phyloP scores from a whole-genome alignment of 2,888 invertebrate species.

The Mythimna lalbum region DNA sequence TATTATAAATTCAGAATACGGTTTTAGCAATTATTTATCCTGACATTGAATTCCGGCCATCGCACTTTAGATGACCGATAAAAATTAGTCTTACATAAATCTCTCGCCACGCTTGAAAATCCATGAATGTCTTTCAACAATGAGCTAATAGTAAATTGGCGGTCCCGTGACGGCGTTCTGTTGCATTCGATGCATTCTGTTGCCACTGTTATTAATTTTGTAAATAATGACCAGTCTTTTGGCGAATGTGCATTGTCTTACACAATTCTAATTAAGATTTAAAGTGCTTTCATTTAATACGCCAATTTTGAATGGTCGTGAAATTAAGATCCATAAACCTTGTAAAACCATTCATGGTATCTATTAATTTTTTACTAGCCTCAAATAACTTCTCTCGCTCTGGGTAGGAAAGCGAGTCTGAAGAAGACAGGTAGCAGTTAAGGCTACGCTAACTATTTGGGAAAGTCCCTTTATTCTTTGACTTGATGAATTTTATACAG shows the following conservation, averaged over 20 bases:
- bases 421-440: too few species aligned
- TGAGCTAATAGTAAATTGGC: background rate
- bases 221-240: background rate
- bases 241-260: background rate
- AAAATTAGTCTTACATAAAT: constrained; percentile 24
- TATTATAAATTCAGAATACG: background rate
- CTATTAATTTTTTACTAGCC: background rate
- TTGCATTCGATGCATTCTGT: background rate
- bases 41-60: constrained; percentile 12
- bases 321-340: background rate
- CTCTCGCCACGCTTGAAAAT: constrained; percentile 8
- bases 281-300: background rate
- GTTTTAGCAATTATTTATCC: constrained; percentile 20
- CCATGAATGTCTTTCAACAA: constrained; percentile 3
- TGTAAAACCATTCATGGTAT: background rate
- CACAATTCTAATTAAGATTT: background rate
- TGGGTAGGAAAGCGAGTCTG: too few species aligned
- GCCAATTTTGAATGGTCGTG: background rate
- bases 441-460: too few species aligned
- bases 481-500: background rate
- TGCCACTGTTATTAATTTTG: background rate
- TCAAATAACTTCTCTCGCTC: too few species aligned
- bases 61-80: constrained; percentile 19
- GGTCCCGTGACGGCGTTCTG: background rate
- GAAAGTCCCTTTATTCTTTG: too few species aligned